Percentiles rank a stretch among this genome's conserved stretches.
phyloP scores from a whole-genome alignment of 2,113 vertebrate species.

The Eclectus roratus region DNA sequence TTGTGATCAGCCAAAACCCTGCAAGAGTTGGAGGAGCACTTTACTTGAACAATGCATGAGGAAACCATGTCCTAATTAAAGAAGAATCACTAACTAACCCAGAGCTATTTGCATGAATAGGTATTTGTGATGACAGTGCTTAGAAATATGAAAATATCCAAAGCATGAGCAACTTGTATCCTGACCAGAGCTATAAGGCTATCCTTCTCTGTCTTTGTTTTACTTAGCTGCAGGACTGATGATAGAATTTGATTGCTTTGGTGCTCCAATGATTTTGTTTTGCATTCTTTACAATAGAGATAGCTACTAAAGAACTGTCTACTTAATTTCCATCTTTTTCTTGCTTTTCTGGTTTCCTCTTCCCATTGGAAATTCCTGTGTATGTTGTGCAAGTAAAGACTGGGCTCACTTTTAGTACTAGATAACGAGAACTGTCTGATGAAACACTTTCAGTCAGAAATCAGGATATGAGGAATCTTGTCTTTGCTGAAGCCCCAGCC shows the following conservation, averaged over 20 bases:
- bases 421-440: neutral
- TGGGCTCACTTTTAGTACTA: neutral
- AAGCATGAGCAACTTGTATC: neutral
- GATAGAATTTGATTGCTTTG: neutral
- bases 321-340: neutral
- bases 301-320: neutral
- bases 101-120: neutral
- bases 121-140: neutral
- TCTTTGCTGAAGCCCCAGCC: neutral
- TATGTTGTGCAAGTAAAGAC: neutral
- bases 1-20: neutral
- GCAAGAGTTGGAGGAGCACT: neutral
- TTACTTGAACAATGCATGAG: neutral
- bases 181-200: neutral
- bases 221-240: neutral
- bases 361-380: neutral
- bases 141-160: neutral
- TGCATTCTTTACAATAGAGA: neutral
- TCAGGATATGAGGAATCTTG: neutral
- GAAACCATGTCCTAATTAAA: neutral
- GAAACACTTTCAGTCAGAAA: neutral
- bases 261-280: neutral
- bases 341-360: neutral
- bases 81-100: neutral
- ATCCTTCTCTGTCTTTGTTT: neutral